A percentile compares a stretch with the other conserved stretches of the same genome.
Evolutionary conservation across 2,888 invertebrate species (phyloP).

Genomic region (Phortica okadai): DNA sequence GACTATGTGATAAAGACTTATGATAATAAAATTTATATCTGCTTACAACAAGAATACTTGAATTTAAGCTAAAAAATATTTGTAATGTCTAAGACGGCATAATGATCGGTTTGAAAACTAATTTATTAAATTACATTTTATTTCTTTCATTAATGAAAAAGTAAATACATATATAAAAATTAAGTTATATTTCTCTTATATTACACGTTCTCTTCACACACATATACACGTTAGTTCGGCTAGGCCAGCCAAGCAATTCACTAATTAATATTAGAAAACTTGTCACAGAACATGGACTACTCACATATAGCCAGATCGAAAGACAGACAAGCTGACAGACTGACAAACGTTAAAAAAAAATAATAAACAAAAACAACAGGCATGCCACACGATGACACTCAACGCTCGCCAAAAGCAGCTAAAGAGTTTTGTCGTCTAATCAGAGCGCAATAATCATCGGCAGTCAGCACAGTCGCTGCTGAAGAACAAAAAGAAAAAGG

Average conservation of each 20-base stretch:
- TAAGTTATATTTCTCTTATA: slow-evolving; percentile 19
- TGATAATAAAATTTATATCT: background rate
- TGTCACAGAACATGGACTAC: slow-evolving; percentile 26
- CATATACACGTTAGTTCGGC: background rate
- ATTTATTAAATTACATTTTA: background rate
- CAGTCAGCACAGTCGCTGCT: slow-evolving; percentile 54
- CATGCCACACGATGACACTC: slow-evolving; percentile 33
- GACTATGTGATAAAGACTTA: too few species aligned
- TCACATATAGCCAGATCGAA: background rate
- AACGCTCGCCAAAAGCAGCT: slow-evolving; percentile 36
- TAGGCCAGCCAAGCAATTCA: background rate
- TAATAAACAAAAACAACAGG: slow-evolving; percentile 53
- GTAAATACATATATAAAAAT: background rate
- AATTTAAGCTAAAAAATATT: background rate
- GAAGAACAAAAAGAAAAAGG: slow-evolving; percentile 44
- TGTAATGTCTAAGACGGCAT: background rate
- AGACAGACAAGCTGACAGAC: slow-evolving; percentile 25
- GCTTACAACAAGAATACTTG: background rate
- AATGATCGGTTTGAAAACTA: background rate
- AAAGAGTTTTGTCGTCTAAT: slow-evolving; percentile 36
- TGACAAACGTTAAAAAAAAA: slow-evolving; percentile 35
- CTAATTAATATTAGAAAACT: slow-evolving; percentile 28
- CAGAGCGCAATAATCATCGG: slow-evolving; percentile 39
- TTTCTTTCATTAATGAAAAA: slow-evolving; percentile 8
- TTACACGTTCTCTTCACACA: background rate